These are phyloP conservation scores for Formica aserva DNA, from an alignment of 2,888 invertebrate species.

Conservation along the genomic window DNA sequence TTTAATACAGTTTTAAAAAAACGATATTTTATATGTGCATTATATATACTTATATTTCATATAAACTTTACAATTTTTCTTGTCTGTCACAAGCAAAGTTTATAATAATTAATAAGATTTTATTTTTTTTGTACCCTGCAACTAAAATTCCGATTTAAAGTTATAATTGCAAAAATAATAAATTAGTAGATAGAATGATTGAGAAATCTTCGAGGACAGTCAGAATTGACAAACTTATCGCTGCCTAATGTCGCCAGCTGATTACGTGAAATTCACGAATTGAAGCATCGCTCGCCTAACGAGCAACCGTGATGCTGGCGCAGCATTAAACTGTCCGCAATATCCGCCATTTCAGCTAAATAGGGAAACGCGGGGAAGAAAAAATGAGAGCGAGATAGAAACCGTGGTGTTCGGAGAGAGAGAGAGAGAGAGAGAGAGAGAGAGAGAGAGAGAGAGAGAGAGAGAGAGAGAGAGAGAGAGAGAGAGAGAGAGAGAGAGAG, in stretches of 20 bases:
- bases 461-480: constrained; percentile 19
- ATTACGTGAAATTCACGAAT: constrained; percentile 48
- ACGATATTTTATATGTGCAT: background rate
- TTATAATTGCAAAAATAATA: background rate
- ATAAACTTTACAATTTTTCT: background rate
- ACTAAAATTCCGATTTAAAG: background rate
- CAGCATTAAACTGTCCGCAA: constrained; percentile 83
- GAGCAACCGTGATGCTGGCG: constrained; percentile 76
- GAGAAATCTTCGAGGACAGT: background rate
- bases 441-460: constrained; percentile 52
- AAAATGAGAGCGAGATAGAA: constrained; percentile 57
- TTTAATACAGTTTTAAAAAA: background rate
- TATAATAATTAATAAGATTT: background rate
- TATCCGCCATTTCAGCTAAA: constrained; percentile 82
- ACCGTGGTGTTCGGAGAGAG: constrained; percentile 18
- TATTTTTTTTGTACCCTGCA: background rate
- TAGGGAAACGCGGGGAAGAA: constrained; percentile 37
- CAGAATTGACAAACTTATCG: constrained; percentile 16
- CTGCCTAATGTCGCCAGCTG: constrained; percentile 14
- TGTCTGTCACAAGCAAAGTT: background rate
- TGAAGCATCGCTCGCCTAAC: constrained; percentile 73
- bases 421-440: constrained; percentile 48
- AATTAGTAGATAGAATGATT: constrained; percentile 21
- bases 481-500: too few relatives aligned
- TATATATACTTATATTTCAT: background rate